These are phyloP conservation scores for Chloroceryle amazona DNA, from an alignment of 2,797 vertebrate species.

Conservation along the genomic window DNA sequence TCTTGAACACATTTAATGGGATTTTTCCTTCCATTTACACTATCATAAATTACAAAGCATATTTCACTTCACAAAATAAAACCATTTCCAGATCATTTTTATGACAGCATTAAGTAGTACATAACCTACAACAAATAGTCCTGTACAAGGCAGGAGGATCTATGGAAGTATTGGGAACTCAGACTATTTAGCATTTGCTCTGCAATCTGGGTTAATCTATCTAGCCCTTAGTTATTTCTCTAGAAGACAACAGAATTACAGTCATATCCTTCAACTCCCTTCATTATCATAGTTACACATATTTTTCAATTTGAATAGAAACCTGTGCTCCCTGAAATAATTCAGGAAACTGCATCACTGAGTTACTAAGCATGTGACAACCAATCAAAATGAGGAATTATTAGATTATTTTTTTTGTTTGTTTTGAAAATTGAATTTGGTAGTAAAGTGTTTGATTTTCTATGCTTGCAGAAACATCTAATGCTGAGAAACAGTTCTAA, in stretches of 20 bases:
- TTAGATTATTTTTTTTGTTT: neutral
- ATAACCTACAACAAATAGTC: constrained; percentile 77
- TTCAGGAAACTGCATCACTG: constrained; percentile 63
- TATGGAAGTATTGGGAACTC: constrained; percentile 48
- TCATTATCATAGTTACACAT: constrained; percentile 58
- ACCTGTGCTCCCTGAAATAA: constrained; percentile 72
- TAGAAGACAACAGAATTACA: constrained; percentile 43
- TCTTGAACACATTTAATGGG: constrained; percentile 82
- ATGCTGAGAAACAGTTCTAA: constrained; percentile 69
- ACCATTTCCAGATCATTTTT: constrained; percentile 83
- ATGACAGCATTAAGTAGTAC: constrained; percentile 83
- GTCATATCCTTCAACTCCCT: constrained; percentile 45
- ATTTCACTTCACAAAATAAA: constrained; percentile 88
- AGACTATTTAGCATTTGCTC: constrained; percentile 41
- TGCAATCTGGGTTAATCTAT: constrained; percentile 36
- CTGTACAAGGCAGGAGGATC: constrained; percentile 70
- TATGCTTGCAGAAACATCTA: constrained; percentile 67
- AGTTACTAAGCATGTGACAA: constrained; percentile 49
- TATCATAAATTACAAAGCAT: constrained; percentile 87
- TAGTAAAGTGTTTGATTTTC: constrained; percentile 55
- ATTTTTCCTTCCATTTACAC: constrained; percentile 83
- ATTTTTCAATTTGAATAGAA: constrained; percentile 67
- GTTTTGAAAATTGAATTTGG: constrained; percentile 53
- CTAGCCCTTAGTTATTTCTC: constrained; percentile 63
- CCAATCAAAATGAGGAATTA: constrained; percentile 48